Base-by-base conservation (phyloP, 1,140 invertebrate genomes). In the Heliconius nattereri region DNA sequence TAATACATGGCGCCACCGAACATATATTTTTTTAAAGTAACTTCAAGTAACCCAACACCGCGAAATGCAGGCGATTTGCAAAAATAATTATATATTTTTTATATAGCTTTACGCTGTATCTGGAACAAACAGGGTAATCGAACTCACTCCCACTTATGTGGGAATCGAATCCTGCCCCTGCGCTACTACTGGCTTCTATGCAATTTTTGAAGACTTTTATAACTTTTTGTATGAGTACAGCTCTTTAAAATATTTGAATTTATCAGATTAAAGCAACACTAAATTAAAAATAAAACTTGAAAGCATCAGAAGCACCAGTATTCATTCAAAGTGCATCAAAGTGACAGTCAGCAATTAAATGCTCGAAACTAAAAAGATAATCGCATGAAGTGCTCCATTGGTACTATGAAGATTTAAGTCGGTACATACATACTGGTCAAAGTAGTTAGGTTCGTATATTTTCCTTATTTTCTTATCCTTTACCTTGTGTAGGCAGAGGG, bases 271-370 rank as follows among this genome's bases (percentile, higher is more conserved):
- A 66, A 29, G 60, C 60, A 66, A 66, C 60, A 66, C 26, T 66
- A 66, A 66, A 66, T 66, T 26, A 66, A 66, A 66, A 29, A 66
- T 66, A 29, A 26, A 29, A 66, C 60, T 66, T 29, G 60, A 66
- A 66, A 66, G 26, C 13, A 16, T 7, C 13, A 29, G 29, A 66
- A 29, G 23, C n/a, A 26, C 60, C 3, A 23, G 60, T 16, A 16
- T 16, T 66, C 26, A 29, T 29, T 66, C 26, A 66, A 29, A 66
- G 60, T 66, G 60, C 60, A 66, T 66, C 60, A 66, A 66, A 66
- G 60, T 66, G 60, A 66, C 60, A 66, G 60, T 66, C 60, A 66
- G 60, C 60, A 66, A 66, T 66, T 66, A 66, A 66, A 29, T 29
- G 11, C 60, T 66, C 60, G 29, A 29, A 66, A 66, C 60, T 66